These are phyloP conservation scores for Nylanderia fulva DNA, from an alignment of 1,140 invertebrate species.

Conservation along the genomic window DNA sequence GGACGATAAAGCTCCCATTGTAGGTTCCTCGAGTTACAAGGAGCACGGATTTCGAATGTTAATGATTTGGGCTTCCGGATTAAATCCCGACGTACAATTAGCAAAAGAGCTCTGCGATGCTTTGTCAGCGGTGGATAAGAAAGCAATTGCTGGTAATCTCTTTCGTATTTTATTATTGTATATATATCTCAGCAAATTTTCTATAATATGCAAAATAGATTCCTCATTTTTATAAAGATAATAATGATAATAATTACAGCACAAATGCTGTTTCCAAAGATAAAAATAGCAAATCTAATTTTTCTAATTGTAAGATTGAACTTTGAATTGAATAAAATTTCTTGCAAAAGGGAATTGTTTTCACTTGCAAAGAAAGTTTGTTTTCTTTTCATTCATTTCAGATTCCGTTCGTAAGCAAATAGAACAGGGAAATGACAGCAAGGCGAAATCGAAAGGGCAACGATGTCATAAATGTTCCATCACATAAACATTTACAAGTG, in stretches of 20 bases:
- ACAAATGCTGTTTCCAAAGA: neutral
- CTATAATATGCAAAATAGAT: neutral
- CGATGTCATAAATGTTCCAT: constrained; percentile 83
- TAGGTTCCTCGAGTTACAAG: constrained; percentile 91
- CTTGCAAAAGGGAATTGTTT: neutral
- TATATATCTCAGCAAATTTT: neutral
- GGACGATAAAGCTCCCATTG: constrained; percentile 81
- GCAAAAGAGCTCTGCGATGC: constrained; percentile 89
- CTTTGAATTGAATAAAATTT: constrained; percentile 9
- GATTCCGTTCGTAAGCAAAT: constrained; percentile 84
- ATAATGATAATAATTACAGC: constrained; percentile 13
- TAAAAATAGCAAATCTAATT: constrained; percentile 12
- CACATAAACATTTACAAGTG: constrained; percentile 69
- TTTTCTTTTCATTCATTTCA: constrained; percentile 67
- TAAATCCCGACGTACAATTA: constrained; percentile 88
- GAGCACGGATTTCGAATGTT: constrained; percentile 91
- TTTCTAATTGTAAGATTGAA: constrained; percentile 10
- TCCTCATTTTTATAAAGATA: neutral
- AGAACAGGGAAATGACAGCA: constrained; percentile 84
- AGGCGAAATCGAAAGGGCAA: constrained; percentile 79
- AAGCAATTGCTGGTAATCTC: constrained; percentile 86
- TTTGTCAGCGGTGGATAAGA: constrained; percentile 88
- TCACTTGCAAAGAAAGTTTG: neutral
- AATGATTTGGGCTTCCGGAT: constrained; percentile 90
- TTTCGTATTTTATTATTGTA: neutral